Conservation (phyloP, 2,113 vertebrate genomes). For the Corvus cornix region DNA sequence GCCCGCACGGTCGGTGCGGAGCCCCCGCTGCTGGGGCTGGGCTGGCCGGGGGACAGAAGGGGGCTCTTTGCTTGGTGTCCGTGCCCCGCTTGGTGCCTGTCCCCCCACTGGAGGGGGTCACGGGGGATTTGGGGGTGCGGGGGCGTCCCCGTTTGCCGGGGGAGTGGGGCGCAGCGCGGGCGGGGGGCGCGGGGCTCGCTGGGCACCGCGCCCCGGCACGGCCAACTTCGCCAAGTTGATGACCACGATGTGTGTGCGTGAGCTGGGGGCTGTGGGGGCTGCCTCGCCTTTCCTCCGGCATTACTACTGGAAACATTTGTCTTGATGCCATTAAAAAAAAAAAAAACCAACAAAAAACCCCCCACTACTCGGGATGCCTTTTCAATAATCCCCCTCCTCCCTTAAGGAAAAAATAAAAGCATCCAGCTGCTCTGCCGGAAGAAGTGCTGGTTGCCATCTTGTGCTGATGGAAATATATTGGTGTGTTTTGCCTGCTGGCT, state of each 20-base stretch:
- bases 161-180: not conserved
- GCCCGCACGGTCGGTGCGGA: not conserved
- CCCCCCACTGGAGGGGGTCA: not conserved
- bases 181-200: not conserved
- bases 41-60: not conserved
- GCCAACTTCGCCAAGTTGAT: conserved; percentile 66
- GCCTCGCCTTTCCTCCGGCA: not conserved
- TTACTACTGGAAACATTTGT: not conserved
- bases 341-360: too few species aligned
- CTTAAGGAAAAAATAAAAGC: not conserved
- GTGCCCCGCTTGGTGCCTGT: not conserved
- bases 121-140: not conserved
- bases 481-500: not conserved
- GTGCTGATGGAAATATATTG: conserved; percentile 44
- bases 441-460: conserved; percentile 71
- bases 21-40: not conserved
- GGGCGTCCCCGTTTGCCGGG: not conserved
- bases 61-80: not conserved
- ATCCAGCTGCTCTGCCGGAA: not conserved
- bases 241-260: not conserved
- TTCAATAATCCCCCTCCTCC: not conserved
- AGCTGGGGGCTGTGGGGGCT: not conserved
- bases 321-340: not conserved
- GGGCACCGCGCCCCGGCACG: not conserved
- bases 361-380: not conserved